These are phyloP conservation scores for Drosophila leonis DNA, from an alignment of 2,888 invertebrate genomes.

Conservation along the genomic window DNA sequence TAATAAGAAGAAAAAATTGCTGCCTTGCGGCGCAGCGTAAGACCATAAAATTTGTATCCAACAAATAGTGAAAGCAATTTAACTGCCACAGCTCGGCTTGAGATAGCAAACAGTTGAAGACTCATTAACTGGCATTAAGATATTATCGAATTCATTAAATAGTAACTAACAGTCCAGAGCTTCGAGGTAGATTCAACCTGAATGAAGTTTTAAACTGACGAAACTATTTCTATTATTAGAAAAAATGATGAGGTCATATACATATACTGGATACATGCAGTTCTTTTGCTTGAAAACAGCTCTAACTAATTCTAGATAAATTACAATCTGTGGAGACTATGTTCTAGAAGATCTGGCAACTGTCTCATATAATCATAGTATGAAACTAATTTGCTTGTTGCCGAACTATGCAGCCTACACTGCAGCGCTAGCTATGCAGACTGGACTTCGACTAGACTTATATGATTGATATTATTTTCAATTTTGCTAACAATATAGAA, in stretches of 20 bases:
- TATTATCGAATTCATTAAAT: constrained; percentile 23
- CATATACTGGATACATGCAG: no score
- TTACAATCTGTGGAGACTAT: background rate
- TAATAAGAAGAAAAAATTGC: constrained; percentile 51
- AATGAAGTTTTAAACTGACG: background rate
- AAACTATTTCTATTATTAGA: background rate
- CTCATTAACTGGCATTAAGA: constrained; percentile 59
- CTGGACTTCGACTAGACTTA: no score
- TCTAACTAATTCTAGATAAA: background rate
- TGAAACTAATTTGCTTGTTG: no score
- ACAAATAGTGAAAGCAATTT: constrained; percentile 31
- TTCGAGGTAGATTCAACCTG: background rate
- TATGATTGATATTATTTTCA: no score
- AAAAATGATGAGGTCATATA: background rate
- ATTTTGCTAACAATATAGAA: no score
- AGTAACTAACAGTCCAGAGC: background rate
- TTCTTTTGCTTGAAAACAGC: no score
- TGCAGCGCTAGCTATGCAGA: background rate
- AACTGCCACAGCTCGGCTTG: constrained; percentile 13
- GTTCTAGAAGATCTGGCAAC: background rate
- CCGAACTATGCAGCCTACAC: background rate
- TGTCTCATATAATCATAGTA: no score
- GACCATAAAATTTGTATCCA: constrained; percentile 57
- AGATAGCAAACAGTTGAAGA: constrained; percentile 48
- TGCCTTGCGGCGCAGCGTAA: constrained; percentile 35